phyloP scores from a whole-genome alignment of 2,113 vertebrate species.

The Boleophthalmus pectinirostris region DNA sequence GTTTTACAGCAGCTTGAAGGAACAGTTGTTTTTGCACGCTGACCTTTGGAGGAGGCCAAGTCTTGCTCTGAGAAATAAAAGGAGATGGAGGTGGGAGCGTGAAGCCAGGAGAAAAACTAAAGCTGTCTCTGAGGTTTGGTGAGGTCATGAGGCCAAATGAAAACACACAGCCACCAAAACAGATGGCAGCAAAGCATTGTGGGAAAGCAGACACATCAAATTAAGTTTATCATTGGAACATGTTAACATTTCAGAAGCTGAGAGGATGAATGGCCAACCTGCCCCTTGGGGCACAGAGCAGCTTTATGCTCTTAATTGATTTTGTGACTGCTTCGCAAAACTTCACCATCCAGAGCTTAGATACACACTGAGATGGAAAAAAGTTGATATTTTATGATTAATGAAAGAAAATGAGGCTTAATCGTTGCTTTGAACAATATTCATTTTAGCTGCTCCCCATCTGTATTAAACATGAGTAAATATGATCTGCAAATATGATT shows the following conservation, averaged over 20 bases:
- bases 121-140: constrained; percentile 1
- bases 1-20: background rate
- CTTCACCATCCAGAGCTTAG: background rate
- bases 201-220: constrained; percentile 4
- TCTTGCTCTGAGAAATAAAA: constrained; percentile 21
- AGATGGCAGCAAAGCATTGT: background rate
- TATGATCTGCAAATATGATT: no score
- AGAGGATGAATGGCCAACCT: constrained; percentile 7
- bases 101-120: constrained; percentile 12
- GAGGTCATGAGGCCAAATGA: constrained; percentile 7
- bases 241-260: constrained; percentile 14
- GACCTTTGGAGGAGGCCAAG: constrained; percentile 36
- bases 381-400: background rate
- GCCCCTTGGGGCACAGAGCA: constrained; percentile 16
- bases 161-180: constrained; percentile 23
- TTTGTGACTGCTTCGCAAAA: constrained; percentile 14
- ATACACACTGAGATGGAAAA: background rate
- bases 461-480: no score
- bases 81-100: constrained; percentile 11
- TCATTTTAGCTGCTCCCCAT: no score
- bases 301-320: constrained; percentile 17
- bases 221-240: constrained; percentile 11
- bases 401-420: background rate
- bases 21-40: constrained; percentile 19
- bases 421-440: background rate